Percentiles rank a stretch among this genome's conserved stretches.
Conservation (phyloP, 2,797 vertebrate species). For the Sebastolobus alascanus region DNA sequence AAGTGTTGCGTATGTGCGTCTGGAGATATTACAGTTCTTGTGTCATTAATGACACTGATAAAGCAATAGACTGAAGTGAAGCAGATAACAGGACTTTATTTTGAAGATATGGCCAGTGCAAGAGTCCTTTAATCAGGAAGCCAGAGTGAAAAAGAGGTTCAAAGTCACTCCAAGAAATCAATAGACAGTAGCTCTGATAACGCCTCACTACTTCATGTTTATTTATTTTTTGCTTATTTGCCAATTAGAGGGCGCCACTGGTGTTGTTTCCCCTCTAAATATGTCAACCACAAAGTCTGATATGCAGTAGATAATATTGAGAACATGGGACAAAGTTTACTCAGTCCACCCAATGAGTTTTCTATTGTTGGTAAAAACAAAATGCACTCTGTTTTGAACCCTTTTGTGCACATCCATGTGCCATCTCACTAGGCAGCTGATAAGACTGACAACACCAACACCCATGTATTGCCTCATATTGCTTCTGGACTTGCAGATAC, state of each 20-base stretch:
- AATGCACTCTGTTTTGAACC: not conserved
- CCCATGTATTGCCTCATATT: slow-evolving; percentile 44
- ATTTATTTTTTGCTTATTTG: slow-evolving; percentile 32
- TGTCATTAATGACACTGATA: slow-evolving; percentile 39
- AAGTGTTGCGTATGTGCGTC: not conserved
- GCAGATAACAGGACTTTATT: slow-evolving; percentile 30
- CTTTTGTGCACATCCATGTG: slow-evolving; percentile 31
- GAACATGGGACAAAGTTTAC: slow-evolving; percentile 46
- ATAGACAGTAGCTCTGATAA: slow-evolving; percentile 80
- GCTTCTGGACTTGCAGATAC: slow-evolving; percentile 75
- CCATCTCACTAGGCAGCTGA: slow-evolving; percentile 34
- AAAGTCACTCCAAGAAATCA: slow-evolving; percentile 72
- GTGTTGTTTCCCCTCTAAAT: slow-evolving; percentile 39
- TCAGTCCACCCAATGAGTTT: not conserved
- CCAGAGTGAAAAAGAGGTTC: slow-evolving; percentile 61
- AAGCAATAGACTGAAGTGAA: slow-evolving; percentile 27
- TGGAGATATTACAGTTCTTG: not conserved
- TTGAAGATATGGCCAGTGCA: slow-evolving; percentile 37
- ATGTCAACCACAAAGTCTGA: slow-evolving; percentile 34
- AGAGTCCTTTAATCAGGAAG: slow-evolving; percentile 59
- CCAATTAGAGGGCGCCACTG: slow-evolving; percentile 69
- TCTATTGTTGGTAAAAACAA: slow-evolving; percentile 13
- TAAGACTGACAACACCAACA: slow-evolving; percentile 66
- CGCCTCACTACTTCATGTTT: slow-evolving; percentile 32
- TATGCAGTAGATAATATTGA: slow-evolving; percentile 20